A percentile compares a stretch with the other conserved stretches of the same genome.
Evolutionary conservation across 37 sponge, comb jelly and placozoan genomes (phyloP).

Genomic region (Halisarca cf. caerulea): DNA sequence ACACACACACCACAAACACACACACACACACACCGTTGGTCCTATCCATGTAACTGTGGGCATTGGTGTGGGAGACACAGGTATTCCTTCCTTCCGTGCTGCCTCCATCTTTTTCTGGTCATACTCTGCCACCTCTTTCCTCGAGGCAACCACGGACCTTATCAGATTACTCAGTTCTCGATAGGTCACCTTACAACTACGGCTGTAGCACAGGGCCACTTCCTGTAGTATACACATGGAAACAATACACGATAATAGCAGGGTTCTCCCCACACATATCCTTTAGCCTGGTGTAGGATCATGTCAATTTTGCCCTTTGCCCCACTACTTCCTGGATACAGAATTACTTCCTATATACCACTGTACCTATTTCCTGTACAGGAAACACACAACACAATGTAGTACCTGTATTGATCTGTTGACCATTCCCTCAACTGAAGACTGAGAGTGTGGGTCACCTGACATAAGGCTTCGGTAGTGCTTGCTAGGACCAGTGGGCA

Average conservation of each 20-base stretch:
- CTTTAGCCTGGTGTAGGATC: too few relatives aligned
- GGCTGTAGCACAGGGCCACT: constrained; percentile 78
- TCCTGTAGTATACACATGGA: constrained; percentile 1
- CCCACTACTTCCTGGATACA: too few relatives aligned
- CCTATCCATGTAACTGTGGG: background rate
- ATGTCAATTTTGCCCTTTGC: too few relatives aligned
- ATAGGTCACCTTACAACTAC: constrained; percentile 79
- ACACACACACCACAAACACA: constrained; percentile 1
- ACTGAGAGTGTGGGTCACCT: background rate
- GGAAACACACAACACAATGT: background rate
- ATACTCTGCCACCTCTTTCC: constrained; percentile 80
- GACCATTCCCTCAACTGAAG: constrained; percentile 27
- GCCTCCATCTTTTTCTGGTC: constrained; percentile 65
- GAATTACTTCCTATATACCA: too few relatives aligned
- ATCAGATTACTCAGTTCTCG: constrained; percentile 82
- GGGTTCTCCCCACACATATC: too few relatives aligned
- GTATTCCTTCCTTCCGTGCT: constrained; percentile 12
- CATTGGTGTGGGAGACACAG: background rate
- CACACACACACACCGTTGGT: background rate
- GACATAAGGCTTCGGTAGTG: background rate
- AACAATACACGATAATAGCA: background rate
- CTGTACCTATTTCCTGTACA: background rate
- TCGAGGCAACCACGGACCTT: constrained; percentile 66
- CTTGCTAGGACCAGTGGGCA: background rate
- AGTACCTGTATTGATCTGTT: constrained; percentile 67